Conservation (phyloP, 1,140 invertebrate genomes). For the Helicoverpa armigera region DNA sequence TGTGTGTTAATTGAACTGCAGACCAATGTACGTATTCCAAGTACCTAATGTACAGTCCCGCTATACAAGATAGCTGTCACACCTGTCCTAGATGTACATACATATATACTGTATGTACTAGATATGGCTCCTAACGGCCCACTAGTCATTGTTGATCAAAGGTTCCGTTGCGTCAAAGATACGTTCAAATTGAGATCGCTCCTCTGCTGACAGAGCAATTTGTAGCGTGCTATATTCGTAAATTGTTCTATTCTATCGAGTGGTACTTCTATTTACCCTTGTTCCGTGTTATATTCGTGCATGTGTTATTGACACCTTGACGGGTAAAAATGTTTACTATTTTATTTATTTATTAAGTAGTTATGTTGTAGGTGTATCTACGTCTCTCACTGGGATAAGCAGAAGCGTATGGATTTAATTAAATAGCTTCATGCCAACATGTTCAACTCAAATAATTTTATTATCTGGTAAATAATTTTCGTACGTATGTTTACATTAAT, state of each 20-base stretch:
- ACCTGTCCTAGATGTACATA: not conserved
- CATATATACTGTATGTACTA: not conserved
- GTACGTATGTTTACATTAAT: not conserved
- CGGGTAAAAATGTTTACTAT: too few species aligned
- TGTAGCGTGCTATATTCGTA: not conserved
- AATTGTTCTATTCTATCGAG: not conserved
- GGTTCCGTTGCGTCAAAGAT: constrained; percentile 8
- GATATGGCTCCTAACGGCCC: not conserved
- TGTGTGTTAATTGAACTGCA: not conserved
- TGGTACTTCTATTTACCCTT: not conserved
- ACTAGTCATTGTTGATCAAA: constrained; percentile 26
- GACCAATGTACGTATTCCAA: not conserved
- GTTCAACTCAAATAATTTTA: too few species aligned
- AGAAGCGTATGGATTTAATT: too few species aligned
- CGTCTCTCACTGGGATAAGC: too few species aligned
- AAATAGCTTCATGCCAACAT: too few species aligned
- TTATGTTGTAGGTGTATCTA: too few species aligned
- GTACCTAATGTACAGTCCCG: too few species aligned
- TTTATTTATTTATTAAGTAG: too few species aligned
- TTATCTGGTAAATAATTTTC: not conserved
- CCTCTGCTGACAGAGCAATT: not conserved
- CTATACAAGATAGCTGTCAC: not conserved
- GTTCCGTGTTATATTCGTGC: not conserved
- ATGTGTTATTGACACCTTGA: too few species aligned
- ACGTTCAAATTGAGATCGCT: not conserved